Conservation (phyloP, 2,113 vertebrate genomes). For the Rhinolophus sinicus region DNA sequence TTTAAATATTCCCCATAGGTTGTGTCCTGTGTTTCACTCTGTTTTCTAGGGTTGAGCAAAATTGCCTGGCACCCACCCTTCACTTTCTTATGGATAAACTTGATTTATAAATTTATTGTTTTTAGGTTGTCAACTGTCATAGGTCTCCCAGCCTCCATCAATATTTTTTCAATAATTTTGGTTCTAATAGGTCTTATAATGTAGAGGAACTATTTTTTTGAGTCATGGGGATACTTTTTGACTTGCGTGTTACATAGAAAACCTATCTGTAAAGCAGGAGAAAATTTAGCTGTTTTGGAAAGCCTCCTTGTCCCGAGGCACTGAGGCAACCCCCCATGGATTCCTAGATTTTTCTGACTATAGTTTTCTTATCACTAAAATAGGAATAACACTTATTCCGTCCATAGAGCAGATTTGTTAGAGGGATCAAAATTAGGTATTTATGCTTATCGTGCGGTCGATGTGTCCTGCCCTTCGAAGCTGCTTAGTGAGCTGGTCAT, state of each 20-base stretch:
- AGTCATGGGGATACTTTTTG: not conserved
- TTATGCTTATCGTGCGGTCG: not conserved
- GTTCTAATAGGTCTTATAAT: not conserved
- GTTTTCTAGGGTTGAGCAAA: not conserved
- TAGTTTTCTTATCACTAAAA: not conserved
- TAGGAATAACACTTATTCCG: not conserved
- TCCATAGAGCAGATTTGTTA: not conserved
- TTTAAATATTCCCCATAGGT: not conserved
- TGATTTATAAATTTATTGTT: not conserved
- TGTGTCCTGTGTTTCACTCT: not conserved
- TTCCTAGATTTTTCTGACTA: not conserved
- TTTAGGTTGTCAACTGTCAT: not conserved
- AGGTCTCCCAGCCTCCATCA: not conserved
- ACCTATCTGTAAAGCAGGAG: not conserved
- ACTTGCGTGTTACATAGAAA: not conserved
- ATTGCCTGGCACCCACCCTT: not conserved
- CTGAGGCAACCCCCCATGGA: not conserved
- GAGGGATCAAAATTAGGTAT: not conserved
- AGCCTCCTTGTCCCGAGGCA: not conserved
- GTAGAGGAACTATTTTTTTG: not conserved
- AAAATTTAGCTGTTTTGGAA: not conserved
- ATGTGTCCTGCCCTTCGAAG: not conserved
- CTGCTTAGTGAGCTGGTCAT: not conserved
- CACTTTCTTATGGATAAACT: not conserved
- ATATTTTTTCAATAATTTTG: not conserved